Percentiles rank a stretch among this genome's conserved stretches.
phyloP scores from a whole-genome alignment of 1,140 invertebrate species.

The Drosophila seguyi region DNA sequence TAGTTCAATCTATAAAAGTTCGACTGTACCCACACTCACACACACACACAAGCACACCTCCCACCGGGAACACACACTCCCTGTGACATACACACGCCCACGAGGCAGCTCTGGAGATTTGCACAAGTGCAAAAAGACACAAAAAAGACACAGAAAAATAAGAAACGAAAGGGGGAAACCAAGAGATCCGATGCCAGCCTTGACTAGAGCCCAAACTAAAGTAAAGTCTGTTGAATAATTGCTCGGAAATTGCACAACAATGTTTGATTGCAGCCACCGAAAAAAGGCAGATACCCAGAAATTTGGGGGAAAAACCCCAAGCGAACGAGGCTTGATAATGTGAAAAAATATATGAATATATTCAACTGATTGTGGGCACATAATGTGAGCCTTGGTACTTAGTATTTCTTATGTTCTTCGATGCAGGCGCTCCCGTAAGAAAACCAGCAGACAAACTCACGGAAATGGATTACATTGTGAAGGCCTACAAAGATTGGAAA shows the following conservation, averaged over 20 bases:
- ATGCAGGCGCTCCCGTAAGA: slow-evolving; percentile 42
- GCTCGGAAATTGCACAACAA: slow-evolving; percentile 42
- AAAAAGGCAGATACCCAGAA: slow-evolving; percentile 24
- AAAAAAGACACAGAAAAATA: slow-evolving; percentile 13
- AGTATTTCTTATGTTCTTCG: slow-evolving; percentile 61
- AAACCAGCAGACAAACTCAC: slow-evolving; percentile 28
- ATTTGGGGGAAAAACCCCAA: slow-evolving; percentile 4
- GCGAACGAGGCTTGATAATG: slow-evolving; percentile 10
- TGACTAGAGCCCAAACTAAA: slow-evolving; percentile 46
- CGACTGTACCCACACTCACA: slow-evolving; percentile 17
- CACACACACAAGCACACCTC: slow-evolving; percentile 13
- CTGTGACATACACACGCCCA: slow-evolving; percentile 28
- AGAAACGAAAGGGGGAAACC: slow-evolving; percentile 26
- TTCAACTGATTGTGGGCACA: slow-evolving; percentile 17
- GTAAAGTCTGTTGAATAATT: slow-evolving; percentile 38
- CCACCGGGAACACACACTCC: slow-evolving; percentile 12
- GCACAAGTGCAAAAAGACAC: slow-evolving; percentile 71
- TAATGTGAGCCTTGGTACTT: slow-evolving; percentile 31
- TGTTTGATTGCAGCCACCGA: slow-evolving; percentile 38
- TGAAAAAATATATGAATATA: slow-evolving; percentile 24
- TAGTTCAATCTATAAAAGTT: neutral
- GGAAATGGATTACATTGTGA: slow-evolving; percentile 84
- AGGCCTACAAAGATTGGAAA: slow-evolving; percentile 84
- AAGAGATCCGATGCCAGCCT: slow-evolving; percentile 43
- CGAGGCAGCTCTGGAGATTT: slow-evolving; percentile 67